A percentile compares a stretch with the other conserved stretches of the same genome.
Evolutionary conservation across 2,113 vertebrate genomes (phyloP).

Genomic region (Arothron firmamentum): DNA sequence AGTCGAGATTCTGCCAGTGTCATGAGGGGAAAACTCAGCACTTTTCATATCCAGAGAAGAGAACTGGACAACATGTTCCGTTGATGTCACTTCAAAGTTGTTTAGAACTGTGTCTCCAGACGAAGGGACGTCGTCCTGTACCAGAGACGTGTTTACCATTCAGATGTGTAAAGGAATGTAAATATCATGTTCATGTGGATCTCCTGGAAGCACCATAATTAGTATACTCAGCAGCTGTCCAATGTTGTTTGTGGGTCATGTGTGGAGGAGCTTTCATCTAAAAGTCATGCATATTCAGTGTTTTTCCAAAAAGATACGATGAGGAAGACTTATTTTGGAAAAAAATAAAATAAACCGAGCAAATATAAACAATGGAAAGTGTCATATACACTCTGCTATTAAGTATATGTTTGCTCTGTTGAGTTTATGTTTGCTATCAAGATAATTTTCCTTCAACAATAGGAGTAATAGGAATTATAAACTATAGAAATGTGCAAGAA

Average conservation of each 20-base stretch:
- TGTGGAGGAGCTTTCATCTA: too few species aligned
- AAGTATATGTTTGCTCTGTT: not conserved
- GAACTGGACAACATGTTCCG: conserved; percentile 9
- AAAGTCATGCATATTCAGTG: too few species aligned
- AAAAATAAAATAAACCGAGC: not conserved
- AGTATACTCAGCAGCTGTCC: too few species aligned
- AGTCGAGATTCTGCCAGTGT: not conserved
- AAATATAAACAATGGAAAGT: not conserved
- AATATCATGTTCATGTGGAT: too few species aligned
- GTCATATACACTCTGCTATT: not conserved
- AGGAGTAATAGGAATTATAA: too few species aligned
- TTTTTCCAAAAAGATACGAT: too few species aligned
- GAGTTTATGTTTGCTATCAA: not conserved
- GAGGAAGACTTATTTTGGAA: not conserved
- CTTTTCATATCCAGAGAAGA: not conserved
- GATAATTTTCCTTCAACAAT: too few species aligned
- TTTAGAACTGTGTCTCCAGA: not conserved
- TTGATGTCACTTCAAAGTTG: not conserved
- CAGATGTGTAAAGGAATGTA: too few species aligned
- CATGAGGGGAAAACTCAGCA: not conserved
- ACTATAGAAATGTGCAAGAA: too few species aligned
- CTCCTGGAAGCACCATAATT: too few species aligned
- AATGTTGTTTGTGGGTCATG: too few species aligned
- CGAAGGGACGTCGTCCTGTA: not conserved
- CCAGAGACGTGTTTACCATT: not conserved